Conservation (phyloP, 2,888 invertebrate species). For the Pseudococcus longispinus region DNA sequence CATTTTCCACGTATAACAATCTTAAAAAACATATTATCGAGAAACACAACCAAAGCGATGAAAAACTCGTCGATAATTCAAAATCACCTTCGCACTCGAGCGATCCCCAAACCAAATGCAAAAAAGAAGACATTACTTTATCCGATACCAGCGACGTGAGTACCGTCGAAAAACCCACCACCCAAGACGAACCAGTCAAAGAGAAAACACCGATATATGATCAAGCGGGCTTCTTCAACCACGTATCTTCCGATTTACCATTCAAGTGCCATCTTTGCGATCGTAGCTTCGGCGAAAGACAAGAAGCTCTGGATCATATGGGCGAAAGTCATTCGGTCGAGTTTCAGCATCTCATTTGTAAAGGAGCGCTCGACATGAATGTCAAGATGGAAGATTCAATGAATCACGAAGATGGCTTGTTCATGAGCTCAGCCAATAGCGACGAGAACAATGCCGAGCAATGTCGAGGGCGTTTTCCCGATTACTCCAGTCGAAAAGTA, state of each 20-base stretch:
- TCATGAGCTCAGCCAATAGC: slow-evolving; percentile 62
- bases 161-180: background rate
- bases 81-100: background rate
- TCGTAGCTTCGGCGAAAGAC: slow-evolving; percentile 79
- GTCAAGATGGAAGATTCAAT: slow-evolving; percentile 65
- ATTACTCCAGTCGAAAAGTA: slow-evolving; percentile 86
- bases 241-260: slow-evolving; percentile 70
- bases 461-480: slow-evolving; percentile 80
- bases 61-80: background rate
- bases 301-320: slow-evolving; percentile 83
- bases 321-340: slow-evolving; percentile 77
- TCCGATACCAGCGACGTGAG: slow-evolving; percentile 34
- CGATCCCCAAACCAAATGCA: background rate
- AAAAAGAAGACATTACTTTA: background rate
- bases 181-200: background rate
- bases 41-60: slow-evolving; percentile 49
- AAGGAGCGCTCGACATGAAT: slow-evolving; percentile 76
- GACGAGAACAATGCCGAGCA: slow-evolving; percentile 70
- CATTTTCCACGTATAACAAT: slow-evolving; percentile 80
- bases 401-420: slow-evolving; percentile 61
- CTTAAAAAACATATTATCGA: slow-evolving; percentile 74
- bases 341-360: slow-evolving; percentile 81
- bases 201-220: slow-evolving; percentile 37
- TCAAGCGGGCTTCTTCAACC: slow-evolving; percentile 25
- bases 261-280: slow-evolving; percentile 95